Evolutionary conservation across 2,888 invertebrate genomes (phyloP).

Genomic region (Lumbricus terrestris): DNA sequence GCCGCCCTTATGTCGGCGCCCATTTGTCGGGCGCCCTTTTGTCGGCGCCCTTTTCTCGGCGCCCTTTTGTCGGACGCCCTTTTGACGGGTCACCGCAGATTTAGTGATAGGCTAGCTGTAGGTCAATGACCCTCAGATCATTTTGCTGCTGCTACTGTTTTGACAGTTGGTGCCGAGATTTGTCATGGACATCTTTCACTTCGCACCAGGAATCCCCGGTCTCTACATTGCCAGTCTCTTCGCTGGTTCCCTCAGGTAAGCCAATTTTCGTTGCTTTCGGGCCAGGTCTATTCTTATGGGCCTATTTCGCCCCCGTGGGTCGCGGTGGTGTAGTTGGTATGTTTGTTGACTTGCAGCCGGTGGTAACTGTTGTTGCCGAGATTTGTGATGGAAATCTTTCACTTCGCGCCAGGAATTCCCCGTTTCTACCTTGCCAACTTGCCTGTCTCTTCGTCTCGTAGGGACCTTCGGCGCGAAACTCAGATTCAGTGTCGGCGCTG

Average conservation of each 20-base stretch:
- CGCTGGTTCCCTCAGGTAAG: conserved; percentile 37
- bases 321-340: neutral
- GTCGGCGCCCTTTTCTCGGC: too few species aligned
- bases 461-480: too few species aligned
- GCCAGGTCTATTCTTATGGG: neutral
- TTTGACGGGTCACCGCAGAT: too few species aligned
- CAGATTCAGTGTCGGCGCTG: too few species aligned
- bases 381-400: conserved; percentile 33
- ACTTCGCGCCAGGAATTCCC: conserved; percentile 30
- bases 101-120: too few species aligned
- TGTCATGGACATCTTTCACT: conserved; percentile 31
- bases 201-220: conserved; percentile 32
- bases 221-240: conserved; percentile 31
- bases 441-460: too few species aligned
- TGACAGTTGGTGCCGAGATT: conserved; percentile 41
- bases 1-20: too few species aligned
- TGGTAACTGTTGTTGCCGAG: too few species aligned
- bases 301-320: neutral
- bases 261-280: neutral
- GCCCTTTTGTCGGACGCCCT: too few species aligned
- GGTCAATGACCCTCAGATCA: neutral
- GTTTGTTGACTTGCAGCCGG: too few species aligned
- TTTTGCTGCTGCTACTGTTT: neutral
- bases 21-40: too few species aligned
- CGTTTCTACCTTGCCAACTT: conserved; percentile 30